Conservation (phyloP, 2,113 vertebrate species). For the Psittacula cyanocephala region DNA sequence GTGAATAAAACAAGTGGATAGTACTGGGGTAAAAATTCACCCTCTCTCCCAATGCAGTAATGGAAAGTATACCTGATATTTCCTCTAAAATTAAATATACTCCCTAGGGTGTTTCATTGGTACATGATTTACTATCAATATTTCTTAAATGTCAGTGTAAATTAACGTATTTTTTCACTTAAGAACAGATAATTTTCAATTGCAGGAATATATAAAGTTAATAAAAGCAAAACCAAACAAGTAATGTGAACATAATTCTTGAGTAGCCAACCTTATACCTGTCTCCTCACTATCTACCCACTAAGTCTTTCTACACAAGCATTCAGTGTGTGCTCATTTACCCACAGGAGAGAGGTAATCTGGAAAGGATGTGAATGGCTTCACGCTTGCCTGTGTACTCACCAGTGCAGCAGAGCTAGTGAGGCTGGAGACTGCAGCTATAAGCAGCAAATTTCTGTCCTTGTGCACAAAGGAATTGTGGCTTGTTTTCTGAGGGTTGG, state of each 20-base stretch:
- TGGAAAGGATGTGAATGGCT: background rate
- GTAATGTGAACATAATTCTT: background rate
- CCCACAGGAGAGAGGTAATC: background rate
- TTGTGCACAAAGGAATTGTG: background rate
- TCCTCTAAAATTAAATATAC: background rate
- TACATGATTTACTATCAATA: background rate
- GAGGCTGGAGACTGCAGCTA: background rate
- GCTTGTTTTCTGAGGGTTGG: background rate
- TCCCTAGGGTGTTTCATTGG: background rate
- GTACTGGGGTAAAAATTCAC: background rate
- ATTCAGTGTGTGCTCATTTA: background rate
- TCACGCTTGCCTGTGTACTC: accelerated
- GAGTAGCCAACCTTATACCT: background rate
- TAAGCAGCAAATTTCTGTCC: background rate
- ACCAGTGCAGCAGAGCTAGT: background rate
- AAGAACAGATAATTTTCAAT: background rate
- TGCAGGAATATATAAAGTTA: background rate
- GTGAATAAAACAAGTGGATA: background rate
- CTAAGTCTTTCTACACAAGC: background rate
- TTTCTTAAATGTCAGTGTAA: background rate
- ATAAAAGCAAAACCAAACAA: background rate
- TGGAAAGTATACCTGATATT: background rate
- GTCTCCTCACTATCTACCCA: background rate
- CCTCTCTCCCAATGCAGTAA: background rate
- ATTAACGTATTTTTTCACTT: background rate